phyloP scores from a whole-genome alignment of 1,140 invertebrate species.

The Uloborus diversus region DNA sequence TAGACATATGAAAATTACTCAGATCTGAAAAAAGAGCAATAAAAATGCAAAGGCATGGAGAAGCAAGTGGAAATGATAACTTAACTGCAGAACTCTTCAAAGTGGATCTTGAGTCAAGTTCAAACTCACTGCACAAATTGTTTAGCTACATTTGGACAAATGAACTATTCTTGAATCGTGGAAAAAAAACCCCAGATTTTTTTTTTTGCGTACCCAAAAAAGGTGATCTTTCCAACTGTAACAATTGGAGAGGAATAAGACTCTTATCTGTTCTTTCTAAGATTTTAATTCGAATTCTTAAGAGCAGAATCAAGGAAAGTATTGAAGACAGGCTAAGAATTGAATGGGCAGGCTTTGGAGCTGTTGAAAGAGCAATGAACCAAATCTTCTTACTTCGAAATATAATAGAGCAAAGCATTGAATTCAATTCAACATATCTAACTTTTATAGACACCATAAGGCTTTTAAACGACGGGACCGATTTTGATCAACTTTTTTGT shows the following conservation, averaged over 20 bases:
- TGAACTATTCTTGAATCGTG: neutral
- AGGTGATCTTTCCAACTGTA: constrained; percentile 2
- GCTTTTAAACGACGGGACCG: too few species aligned
- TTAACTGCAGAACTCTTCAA: neutral
- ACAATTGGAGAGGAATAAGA: constrained; percentile 19
- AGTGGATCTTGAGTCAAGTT: neutral
- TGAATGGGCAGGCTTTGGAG: neutral
- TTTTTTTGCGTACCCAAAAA: neutral
- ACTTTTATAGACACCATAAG: too few species aligned
- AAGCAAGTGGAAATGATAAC: neutral
- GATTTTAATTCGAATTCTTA: neutral
- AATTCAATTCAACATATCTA: too few species aligned
- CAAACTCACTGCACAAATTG: neutral
- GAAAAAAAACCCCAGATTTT: constrained; percentile 12
- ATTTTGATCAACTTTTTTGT: too few species aligned
- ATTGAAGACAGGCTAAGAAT: neutral
- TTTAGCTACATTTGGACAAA: neutral
- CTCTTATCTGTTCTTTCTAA: constrained; percentile 3
- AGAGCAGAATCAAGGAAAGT: neutral
- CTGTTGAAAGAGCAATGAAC: neutral
- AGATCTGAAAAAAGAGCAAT: neutral
- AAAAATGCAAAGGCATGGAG: neutral
- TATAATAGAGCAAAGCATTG: neutral
- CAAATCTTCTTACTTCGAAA: neutral
- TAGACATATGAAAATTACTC: too few species aligned